These are phyloP conservation scores for Byasa hedistus DNA, from an alignment of 2,888 invertebrate species.

Conservation along the genomic window DNA sequence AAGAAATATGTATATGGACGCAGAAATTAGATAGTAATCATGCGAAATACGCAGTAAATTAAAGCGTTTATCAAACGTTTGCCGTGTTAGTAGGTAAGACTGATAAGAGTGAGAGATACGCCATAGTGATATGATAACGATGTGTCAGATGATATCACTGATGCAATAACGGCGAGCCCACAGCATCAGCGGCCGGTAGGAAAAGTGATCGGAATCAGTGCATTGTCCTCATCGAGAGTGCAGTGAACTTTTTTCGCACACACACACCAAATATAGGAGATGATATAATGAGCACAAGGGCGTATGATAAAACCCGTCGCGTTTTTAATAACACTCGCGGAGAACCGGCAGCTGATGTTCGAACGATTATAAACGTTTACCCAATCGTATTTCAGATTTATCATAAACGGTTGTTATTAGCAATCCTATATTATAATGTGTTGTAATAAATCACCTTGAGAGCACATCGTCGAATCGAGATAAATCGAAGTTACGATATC, in stretches of 20 bases:
- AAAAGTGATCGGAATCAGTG: slow-evolving; percentile 39
- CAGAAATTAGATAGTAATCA: slow-evolving; percentile 47
- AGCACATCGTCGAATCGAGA: slow-evolving; percentile 3
- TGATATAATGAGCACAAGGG: slow-evolving; percentile 64
- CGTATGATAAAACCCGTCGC: slow-evolving; percentile 51
- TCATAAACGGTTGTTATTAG: not conserved
- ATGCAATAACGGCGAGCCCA: slow-evolving; percentile 31
- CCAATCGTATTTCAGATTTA: slow-evolving; percentile 31
- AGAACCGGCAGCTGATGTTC: slow-evolving; percentile 4
- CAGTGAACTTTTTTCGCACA: slow-evolving; percentile 60
- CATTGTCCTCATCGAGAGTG: slow-evolving; percentile 50
- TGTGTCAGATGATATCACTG: slow-evolving; percentile 36
- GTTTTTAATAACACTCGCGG: slow-evolving; percentile 32
- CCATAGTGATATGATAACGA: slow-evolving; percentile 45
- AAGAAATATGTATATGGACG: slow-evolving; percentile 33
- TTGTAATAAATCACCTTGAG: slow-evolving; percentile 6
- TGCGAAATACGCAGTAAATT: slow-evolving; percentile 43
- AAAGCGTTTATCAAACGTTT: slow-evolving; percentile 53
- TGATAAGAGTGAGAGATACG: slow-evolving; percentile 61
- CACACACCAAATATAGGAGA: slow-evolving; percentile 50
- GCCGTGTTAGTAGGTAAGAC: slow-evolving; percentile 62
- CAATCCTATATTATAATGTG: too few species aligned
- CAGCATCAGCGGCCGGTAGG: slow-evolving; percentile 22
- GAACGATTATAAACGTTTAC: slow-evolving; percentile 17
- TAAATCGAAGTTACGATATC: slow-evolving; percentile 9